Evolutionary conservation across 2,888 invertebrate species (phyloP), one percentile per base, ranked within the genome.

Genomic region (Microchrysa polita): DNA sequence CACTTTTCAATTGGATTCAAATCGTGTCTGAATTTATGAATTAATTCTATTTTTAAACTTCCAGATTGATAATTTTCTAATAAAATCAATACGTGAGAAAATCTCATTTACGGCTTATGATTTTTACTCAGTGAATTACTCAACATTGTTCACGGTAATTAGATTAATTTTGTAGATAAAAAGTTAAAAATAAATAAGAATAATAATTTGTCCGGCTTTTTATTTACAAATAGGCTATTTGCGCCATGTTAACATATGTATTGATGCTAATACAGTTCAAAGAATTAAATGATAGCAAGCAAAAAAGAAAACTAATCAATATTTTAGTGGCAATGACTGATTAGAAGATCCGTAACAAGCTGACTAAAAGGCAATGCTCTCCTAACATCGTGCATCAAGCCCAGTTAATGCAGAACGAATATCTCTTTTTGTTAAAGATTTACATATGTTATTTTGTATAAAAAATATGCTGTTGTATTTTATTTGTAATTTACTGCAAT

Each of bases 231-330:
- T 40, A 84, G 84, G 83, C 84, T n/a, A 82, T 83, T 74, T 83
- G 84, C n/a, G 84, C 84, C 5, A 83, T 84, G 0, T 83, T 84
- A 53, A 84, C 84, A 0, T 84, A 84, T 74, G 78, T 84, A 74
- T 82, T 84, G 1, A 84, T 84, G 65, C 78, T 84, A 27, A 83
- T 84, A 75, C 84, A 84, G 77, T 84, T 84, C 52, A 83, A 84
- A 42, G 83, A 84, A 74, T 77, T 84, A 34, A 83, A 83, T 75
- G 84, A 73, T 52, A 22, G 57, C 10, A 71, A 59, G 20, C 22
- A 65, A 2, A 42, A 52, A 67, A 34, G 27, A 34, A 34, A 34
- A 34, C 27, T 48, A 48, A 48, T 48, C 16, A 48, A n/a, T 48
- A 48, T 48, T 2, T n/a, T 48, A 48, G 16, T 5, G 16, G 48